These are phyloP conservation scores for Isaurus tuberculatus DNA, from an alignment of 92 coral and sea anemone species.

Conservation along the genomic window DNA sequence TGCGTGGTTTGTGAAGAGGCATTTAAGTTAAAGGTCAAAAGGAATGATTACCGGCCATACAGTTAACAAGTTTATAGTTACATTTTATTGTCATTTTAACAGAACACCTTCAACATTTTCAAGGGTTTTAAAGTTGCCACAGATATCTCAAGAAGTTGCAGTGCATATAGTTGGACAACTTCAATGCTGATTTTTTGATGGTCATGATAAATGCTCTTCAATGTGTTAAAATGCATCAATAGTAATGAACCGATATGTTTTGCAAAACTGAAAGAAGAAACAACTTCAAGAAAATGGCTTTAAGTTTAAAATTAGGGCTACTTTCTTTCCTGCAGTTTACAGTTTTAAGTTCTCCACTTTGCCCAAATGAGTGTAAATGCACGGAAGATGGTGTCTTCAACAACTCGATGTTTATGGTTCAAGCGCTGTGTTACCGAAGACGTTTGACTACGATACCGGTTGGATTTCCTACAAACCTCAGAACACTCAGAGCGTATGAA, in stretches of 20 bases:
- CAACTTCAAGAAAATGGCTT: background rate
- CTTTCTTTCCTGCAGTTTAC: background rate
- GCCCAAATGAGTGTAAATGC: conserved; percentile 12
- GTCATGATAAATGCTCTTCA: no score
- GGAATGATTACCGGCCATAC: background rate
- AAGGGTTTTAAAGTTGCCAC: no score
- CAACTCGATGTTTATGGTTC: conserved; percentile 2
- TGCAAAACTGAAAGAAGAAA: background rate
- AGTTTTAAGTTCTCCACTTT: background rate
- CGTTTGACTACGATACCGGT: background rate
- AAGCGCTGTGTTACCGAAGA: conserved; percentile 4
- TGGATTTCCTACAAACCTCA: conserved; percentile 19
- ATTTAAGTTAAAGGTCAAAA: no score
- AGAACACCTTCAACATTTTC: no score
- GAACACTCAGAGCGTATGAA: background rate
- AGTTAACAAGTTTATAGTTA: no score
- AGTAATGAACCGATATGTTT: no score
- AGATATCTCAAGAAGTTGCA: no score
- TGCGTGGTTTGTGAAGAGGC: background rate
- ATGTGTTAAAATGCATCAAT: background rate
- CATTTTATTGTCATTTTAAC: no score
- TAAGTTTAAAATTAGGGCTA: background rate
- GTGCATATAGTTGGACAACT: no score
- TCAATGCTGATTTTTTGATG: no score
- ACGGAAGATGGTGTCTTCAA: conserved; percentile 1